These are phyloP conservation scores for Anguilla japonica DNA, from an alignment of 2,113 vertebrate species.

Conservation along the genomic window DNA sequence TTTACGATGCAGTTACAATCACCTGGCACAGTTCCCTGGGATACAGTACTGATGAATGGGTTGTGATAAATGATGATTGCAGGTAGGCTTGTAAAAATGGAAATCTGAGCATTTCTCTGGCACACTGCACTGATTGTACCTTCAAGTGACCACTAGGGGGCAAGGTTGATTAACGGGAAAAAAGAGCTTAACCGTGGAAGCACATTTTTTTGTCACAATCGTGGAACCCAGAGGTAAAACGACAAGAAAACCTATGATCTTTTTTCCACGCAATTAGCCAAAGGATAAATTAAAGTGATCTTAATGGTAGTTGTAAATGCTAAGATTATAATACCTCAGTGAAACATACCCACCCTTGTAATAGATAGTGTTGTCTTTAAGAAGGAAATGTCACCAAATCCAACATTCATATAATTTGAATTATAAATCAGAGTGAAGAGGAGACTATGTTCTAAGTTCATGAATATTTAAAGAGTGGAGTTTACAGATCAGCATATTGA, in stretches of 20 bases:
- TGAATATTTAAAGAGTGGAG: constrained; percentile 78
- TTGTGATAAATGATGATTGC: constrained; percentile 12
- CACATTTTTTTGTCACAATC: not conserved
- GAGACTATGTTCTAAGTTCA: constrained; percentile 68
- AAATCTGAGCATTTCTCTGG: not conserved
- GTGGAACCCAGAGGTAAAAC: not conserved
- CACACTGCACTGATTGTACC: constrained; percentile 18
- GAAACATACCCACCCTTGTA: constrained; percentile 42
- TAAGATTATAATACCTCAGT: constrained; percentile 51
- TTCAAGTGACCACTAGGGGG: constrained; percentile 56
- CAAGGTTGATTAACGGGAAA: constrained; percentile 47
- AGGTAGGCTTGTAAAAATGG: constrained; percentile 12
- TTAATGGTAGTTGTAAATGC: constrained; percentile 58
- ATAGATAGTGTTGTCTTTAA: constrained; percentile 54
- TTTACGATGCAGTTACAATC: constrained; percentile 13
- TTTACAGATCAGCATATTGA: constrained; percentile 79
- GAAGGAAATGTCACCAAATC: constrained; percentile 63
- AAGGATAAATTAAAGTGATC: constrained; percentile 54
- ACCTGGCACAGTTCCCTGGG: not conserved
- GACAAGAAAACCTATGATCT: constrained; percentile 42
- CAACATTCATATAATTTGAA: constrained; percentile 79
- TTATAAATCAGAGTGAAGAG: constrained; percentile 74
- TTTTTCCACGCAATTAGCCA: constrained; percentile 45
- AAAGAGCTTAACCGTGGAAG: not conserved
- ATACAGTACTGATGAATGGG: not conserved